Conservation (phyloP, 92 coral and sea anemone genomes). For the Muricea muricata region DNA sequence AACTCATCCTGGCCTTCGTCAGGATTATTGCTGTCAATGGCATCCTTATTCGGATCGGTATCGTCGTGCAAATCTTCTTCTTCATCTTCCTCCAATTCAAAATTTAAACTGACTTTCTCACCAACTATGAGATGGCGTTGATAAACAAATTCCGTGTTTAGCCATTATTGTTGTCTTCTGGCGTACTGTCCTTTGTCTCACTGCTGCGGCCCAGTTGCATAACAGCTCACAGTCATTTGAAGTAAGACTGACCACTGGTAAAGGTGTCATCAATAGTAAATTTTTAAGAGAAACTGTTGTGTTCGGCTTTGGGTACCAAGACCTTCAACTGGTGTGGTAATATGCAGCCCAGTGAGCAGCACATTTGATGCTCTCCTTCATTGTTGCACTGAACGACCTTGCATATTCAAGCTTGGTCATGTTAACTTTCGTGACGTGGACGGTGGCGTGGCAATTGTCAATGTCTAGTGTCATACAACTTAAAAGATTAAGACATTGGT, state of each 20-base stretch:
- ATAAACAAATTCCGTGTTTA: constrained; percentile 37
- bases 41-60: constrained; percentile 40
- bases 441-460: constrained; percentile 39
- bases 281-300: neutral
- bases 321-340: constrained; percentile 44
- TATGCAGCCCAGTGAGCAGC: constrained; percentile 48
- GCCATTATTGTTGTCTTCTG: constrained; percentile 74
- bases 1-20: constrained; percentile 44
- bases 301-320: constrained; percentile 48
- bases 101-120: constrained; percentile 32
- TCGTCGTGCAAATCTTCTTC: constrained; percentile 42
- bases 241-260: constrained; percentile 56
- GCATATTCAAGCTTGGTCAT: constrained; percentile 45
- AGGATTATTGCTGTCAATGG: constrained; percentile 40
- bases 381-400: constrained; percentile 50
- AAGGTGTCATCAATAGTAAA: constrained; percentile 25
- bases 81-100: constrained; percentile 43
- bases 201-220: constrained; percentile 65
- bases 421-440: constrained; percentile 29
- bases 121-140: constrained; percentile 55
- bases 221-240: constrained; percentile 61
- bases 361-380: constrained; percentile 46
- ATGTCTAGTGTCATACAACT: constrained; percentile 42
- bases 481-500: constrained; percentile 41
- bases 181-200: constrained; percentile 67